A percentile compares a stretch with the other conserved stretches of the same genome.
Evolutionary conservation across 2,888 invertebrate species (phyloP).

Genomic region (Tipula vernalis): DNA sequence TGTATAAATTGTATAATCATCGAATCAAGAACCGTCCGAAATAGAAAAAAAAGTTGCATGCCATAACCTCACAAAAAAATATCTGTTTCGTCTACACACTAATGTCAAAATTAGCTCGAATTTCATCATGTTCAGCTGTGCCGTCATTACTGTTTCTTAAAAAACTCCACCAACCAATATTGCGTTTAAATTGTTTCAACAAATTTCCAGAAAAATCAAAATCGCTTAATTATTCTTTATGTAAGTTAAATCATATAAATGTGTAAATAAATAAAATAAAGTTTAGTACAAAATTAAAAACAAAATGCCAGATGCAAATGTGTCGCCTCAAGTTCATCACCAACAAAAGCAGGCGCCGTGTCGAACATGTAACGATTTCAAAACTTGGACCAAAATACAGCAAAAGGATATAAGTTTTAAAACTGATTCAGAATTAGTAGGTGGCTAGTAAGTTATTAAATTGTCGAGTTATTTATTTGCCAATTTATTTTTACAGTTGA

Average conservation of each 20-base stretch:
- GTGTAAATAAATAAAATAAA: background rate
- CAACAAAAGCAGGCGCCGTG: conserved; percentile 29
- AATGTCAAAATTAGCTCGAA: background rate
- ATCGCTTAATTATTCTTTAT: background rate
- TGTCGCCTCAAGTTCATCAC: conserved; percentile 5
- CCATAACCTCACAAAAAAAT: background rate
- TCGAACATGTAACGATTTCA: conserved; percentile 58
- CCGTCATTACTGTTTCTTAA: background rate
- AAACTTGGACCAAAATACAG: conserved; percentile 55
- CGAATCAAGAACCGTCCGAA: background rate
- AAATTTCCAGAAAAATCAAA: background rate
- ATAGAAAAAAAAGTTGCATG: background rate
- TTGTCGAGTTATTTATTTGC: background rate
- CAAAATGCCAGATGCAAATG: conserved; percentile 5
- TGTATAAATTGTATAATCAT: background rate
- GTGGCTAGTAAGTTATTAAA: background rate
- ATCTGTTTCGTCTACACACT: background rate
- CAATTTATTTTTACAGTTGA: background rate
- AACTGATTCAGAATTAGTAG: background rate
- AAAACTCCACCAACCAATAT: background rate
- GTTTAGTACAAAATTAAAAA: background rate
- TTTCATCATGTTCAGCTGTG: background rate
- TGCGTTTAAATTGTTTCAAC: background rate
- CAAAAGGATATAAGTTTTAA: conserved; percentile 17
- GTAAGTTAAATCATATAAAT: background rate